Evolutionary conservation across 2,797 vertebrate species (phyloP).

Genomic region (Adelosebastes latens): DNA sequence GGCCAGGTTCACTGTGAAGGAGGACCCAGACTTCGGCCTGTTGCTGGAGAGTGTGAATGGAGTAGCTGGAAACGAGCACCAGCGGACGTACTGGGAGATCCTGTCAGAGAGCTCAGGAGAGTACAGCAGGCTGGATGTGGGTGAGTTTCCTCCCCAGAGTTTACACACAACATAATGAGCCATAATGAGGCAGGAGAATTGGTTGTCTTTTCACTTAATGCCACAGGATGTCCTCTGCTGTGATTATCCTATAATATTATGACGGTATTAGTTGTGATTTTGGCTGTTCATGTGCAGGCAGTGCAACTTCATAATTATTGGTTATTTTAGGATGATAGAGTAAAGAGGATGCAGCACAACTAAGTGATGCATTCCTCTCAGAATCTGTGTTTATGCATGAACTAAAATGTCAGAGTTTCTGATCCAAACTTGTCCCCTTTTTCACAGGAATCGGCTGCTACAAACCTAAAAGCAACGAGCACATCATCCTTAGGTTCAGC

Average conservation of each 20-base stretch:
- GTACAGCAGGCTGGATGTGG: constrained; percentile 58
- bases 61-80: constrained; percentile 51
- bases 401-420: neutral
- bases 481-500: constrained; percentile 74
- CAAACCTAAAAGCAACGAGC: constrained; percentile 58
- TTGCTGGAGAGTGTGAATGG: constrained; percentile 78
- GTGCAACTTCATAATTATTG: neutral
- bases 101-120: constrained; percentile 64
- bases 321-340: neutral
- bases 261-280: neutral
- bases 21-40: constrained; percentile 66
- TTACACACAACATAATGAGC: constrained; percentile 44
- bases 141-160: constrained; percentile 65
- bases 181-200: constrained; percentile 55
- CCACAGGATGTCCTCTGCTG: constrained; percentile 6
- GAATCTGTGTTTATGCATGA: neutral
- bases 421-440: neutral
- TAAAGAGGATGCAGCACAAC: neutral
- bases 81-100: constrained; percentile 80
- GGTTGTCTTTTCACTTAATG: constrained; percentile 28
- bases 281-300: neutral
- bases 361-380: neutral
- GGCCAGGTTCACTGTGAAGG: constrained; percentile 69
- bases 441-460: constrained; percentile 75
- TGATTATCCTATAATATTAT: constrained; percentile 9